A percentile compares a stretch with the other conserved stretches of the same genome.
These are phyloP conservation scores for Automeris io DNA, from an alignment of 2,888 invertebrate species.

Conservation along the genomic window DNA sequence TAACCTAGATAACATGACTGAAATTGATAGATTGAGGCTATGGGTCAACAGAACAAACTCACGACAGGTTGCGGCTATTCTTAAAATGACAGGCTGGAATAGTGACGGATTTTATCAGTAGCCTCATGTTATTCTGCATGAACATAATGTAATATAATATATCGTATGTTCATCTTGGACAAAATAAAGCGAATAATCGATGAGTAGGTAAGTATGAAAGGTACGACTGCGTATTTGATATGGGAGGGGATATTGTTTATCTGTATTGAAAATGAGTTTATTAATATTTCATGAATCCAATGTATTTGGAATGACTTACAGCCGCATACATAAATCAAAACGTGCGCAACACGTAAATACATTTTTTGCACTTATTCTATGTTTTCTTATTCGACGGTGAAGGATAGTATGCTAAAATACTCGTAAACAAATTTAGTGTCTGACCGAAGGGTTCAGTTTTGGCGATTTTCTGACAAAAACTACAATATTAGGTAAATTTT, in stretches of 20 bases:
- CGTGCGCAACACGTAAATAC: too few species aligned
- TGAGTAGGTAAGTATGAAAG: background rate
- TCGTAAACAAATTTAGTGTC: too few species aligned
- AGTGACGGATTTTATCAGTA: background rate
- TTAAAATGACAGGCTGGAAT: background rate
- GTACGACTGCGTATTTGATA: background rate
- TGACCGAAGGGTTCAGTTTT: too few species aligned
- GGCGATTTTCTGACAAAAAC: too few species aligned
- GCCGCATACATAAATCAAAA: too few species aligned
- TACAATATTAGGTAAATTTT: too few species aligned
- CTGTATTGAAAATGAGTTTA: background rate
- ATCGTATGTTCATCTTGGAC: background rate
- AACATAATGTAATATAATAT: background rate
- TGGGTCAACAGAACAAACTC: background rate
- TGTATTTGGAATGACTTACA: too few species aligned
- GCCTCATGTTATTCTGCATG: background rate
- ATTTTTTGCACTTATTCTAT: too few species aligned
- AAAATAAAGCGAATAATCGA: constrained; percentile 1
- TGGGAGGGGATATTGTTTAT: background rate
- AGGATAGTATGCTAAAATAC: too few species aligned
- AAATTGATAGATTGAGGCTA: constrained; percentile 2
- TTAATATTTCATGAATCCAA: background rate
- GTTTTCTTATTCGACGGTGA: too few species aligned
- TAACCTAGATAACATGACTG: background rate
- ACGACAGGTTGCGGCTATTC: background rate